These are phyloP conservation scores for Cataglyphis cursor DNA, from an alignment of 2,888 invertebrate species.

Conservation along the genomic window DNA sequence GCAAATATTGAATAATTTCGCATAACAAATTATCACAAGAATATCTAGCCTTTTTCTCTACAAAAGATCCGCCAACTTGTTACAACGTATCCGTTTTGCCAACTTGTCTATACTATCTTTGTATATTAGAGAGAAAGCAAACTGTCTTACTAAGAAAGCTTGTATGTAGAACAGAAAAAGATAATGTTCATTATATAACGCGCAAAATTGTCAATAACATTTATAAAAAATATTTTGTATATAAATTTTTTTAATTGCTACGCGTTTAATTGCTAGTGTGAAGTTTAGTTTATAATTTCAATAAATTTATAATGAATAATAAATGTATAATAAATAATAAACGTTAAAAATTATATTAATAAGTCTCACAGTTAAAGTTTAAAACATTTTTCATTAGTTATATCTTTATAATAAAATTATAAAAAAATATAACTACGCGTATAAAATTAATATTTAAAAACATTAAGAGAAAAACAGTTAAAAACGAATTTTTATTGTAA, in stretches of 20 bases:
- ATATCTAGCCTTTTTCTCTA: neutral
- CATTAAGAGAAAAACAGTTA: neutral
- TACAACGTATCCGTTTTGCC: slow-evolving; percentile 10
- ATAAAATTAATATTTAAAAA: neutral
- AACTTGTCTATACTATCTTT: neutral
- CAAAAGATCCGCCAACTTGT: slow-evolving; percentile 1
- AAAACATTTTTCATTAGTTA: neutral
- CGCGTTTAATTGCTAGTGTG: no score
- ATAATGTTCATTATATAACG: neutral
- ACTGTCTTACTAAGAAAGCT: neutral
- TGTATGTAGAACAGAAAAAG: neutral
- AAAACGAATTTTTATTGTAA: neutral
- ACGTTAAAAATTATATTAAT: no score
- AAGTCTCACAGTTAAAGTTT: neutral
- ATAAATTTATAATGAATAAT: neutral
- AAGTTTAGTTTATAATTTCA: no score
- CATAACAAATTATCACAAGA: neutral
- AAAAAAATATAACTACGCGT: neutral
- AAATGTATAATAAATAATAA: no score
- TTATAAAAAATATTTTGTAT: neutral
- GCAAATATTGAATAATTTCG: slow-evolving; percentile 5
- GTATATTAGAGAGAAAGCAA: neutral
- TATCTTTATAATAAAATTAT: neutral
- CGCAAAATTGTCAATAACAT: neutral
- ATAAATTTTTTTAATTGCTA: no score